Evolutionary conservation across 2,113 vertebrate genomes (phyloP).

Genomic region (Malurus alboscapulatus): DNA sequence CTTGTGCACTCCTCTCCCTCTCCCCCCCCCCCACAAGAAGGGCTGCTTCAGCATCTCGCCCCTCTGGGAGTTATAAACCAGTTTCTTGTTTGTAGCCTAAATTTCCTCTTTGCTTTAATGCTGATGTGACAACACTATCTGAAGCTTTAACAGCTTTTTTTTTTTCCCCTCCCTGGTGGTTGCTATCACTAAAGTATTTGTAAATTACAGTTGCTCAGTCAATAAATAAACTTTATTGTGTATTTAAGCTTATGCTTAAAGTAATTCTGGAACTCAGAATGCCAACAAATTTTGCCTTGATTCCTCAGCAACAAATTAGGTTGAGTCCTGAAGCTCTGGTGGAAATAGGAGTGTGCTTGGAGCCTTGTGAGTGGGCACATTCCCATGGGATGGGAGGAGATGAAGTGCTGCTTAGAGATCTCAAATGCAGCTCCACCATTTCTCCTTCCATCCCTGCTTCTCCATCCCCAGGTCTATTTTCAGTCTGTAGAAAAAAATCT

Average conservation of each 20-base stretch:
- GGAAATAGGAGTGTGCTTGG: neutral
- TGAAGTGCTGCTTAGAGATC: neutral
- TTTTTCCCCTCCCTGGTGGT: neutral
- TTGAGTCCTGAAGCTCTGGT: neutral
- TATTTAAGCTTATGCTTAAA: slow-evolving; percentile 30
- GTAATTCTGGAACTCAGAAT: neutral
- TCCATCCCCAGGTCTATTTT: neutral
- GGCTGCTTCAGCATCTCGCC: neutral
- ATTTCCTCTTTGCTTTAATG: slow-evolving; percentile 26
- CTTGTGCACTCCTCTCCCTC: neutral
- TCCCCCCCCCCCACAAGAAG: neutral
- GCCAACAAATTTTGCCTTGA: slow-evolving; percentile 1
- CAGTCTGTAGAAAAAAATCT: neutral
- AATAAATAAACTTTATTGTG: slow-evolving; percentile 26
- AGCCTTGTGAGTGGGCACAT: neutral
- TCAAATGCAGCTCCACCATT: neutral
- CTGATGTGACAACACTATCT: slow-evolving; percentile 4
- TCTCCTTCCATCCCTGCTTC: neutral
- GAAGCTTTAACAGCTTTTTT: neutral
- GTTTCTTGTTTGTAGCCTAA: neutral
- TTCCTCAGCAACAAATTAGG: neutral
- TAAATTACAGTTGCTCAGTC: neutral
- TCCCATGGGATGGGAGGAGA: neutral
- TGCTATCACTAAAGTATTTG: neutral
- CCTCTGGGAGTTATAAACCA: slow-evolving; percentile 17